Evolutionary conservation across 2,888 invertebrate genomes (phyloP), one percentile per base, ranked within the genome.

Genomic region (Chymomyza amoena): DNA sequence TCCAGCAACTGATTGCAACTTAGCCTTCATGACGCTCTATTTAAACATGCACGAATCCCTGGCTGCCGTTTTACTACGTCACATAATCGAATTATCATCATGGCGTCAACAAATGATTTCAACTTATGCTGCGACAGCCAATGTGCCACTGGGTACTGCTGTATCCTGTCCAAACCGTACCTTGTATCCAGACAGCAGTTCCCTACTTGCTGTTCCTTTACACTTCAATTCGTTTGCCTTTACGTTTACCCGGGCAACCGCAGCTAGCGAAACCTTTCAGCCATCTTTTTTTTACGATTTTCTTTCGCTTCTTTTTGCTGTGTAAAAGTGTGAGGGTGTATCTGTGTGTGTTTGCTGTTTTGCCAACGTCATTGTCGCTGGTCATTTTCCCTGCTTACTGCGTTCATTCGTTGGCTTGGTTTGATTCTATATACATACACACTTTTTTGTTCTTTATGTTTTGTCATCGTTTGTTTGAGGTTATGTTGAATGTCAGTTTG

Each of bases 71-170:
- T 66, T 72, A 72, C 39, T 45, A 13, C 73, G 69, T 69, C 76
- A 77, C 86, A 86, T 90, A 90, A 90, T 91, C 91, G 91, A 90
- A 91, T 91, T 90, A 91, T 90, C 90, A 89, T 90, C 90, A 89
- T 89, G 88, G 86, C 89, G 86, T 89, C 89, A 89, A 85, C 84
- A 89, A 89, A 89, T 88, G 87, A 88, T 81, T 84, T 83, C 77
- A 76, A 76, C 80, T 85, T 87, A 76, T 78, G 75, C 78, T 77
- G 70, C 71, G 68, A 61, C 76, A 69, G 61, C 69, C 63, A 63
- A 50, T 69, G 45, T 64, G 59, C 64, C 56, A 20, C 62, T 59
- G 39, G 39, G 2, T 13, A 50, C 63, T 51, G 70, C 54, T 64
- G 67, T 73, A 66, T 73, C 70, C 59, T 69, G 61, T 51, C 62